Evolutionary conservation across 2,888 invertebrate genomes (phyloP), one percentile per base, ranked within the genome.

Genomic region (Podotricha telesiphe): DNA sequence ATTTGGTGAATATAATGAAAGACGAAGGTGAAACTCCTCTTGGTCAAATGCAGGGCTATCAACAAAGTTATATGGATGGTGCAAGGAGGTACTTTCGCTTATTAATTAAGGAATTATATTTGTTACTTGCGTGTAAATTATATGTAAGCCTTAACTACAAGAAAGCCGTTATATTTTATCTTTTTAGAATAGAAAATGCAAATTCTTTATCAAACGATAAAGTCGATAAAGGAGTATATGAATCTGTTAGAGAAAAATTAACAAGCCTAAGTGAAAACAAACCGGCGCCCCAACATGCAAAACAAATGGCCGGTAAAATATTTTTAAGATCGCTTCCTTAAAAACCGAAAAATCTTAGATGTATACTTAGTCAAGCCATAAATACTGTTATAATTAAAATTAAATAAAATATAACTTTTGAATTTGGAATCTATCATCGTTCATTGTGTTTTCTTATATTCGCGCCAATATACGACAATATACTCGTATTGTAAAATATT

Each of bases 41-140:
- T 8, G 88, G 74, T 0, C 71, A 76, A 8, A 71, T 88, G 42
- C 88, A 88, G 76, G 88, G 88, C 13, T 86, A 88, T 70, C 75
- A 79, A 10, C 88, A 88, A 72, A 80, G 79, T 19, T 85, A 85
- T 69, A 61, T 47, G 1, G 86, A 86, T 56, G 88, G 79, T 0
- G 89, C 88, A 6, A 76, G 79, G 68, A 84, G 88, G 89, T 87
- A 65, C 42, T 13, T 37, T 19, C 22, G 17, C 4, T 15, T 42
- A 7, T 42, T 28, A 28, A 28, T 6, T 28, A 28, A 28, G 6
- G 28, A 28, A 28, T 28, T 28, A 4, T 28, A 28, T 4, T 2
- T 4, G 28, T 28, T 28, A 4, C 28, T 28, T 28, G 28, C 6
- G n/a, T n/a, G n/a, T n/a, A n/a, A n/a, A n/a, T n/a, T n/a, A n/a